Evolutionary conservation across 2,113 vertebrate genomes (phyloP).

Genomic region (Callaeas wilsoni): DNA sequence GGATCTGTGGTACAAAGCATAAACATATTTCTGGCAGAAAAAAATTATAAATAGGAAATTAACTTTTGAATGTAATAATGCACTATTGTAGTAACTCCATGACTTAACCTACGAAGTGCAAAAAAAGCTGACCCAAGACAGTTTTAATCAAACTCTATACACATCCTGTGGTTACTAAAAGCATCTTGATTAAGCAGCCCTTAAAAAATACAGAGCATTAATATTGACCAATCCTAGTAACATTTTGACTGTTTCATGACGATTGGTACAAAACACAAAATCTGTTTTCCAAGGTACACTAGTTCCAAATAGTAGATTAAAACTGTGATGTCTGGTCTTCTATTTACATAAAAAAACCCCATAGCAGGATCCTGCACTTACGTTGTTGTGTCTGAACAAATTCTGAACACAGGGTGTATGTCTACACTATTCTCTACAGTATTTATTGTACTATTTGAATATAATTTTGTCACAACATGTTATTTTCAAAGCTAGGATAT

Average conservation of each 20-base stretch:
- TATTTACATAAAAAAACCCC: neutral
- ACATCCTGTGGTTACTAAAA: neutral
- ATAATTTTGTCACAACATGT: neutral
- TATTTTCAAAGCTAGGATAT: neutral
- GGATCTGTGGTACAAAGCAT: slow-evolving; percentile 14
- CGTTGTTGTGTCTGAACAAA: neutral
- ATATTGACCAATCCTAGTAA: neutral
- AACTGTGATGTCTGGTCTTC: neutral
- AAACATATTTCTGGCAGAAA: neutral
- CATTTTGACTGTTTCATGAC: neutral
- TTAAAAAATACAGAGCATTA: neutral
- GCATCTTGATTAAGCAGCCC: neutral
- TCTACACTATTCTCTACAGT: neutral
- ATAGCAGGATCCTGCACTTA: neutral
- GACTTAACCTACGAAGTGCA: neutral
- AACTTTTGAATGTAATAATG: neutral
- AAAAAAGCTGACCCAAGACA: neutral
- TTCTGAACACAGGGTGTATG: neutral
- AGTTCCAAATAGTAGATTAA: neutral
- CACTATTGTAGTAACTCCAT: neutral
- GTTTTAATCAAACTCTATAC: neutral
- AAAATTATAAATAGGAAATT: neutral
- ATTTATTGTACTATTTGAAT: neutral
- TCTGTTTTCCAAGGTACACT: neutral
- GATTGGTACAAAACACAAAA: neutral